Evolutionary conservation across 2,888 invertebrate species (phyloP).

Genomic region (Agrilus biguttatus): DNA sequence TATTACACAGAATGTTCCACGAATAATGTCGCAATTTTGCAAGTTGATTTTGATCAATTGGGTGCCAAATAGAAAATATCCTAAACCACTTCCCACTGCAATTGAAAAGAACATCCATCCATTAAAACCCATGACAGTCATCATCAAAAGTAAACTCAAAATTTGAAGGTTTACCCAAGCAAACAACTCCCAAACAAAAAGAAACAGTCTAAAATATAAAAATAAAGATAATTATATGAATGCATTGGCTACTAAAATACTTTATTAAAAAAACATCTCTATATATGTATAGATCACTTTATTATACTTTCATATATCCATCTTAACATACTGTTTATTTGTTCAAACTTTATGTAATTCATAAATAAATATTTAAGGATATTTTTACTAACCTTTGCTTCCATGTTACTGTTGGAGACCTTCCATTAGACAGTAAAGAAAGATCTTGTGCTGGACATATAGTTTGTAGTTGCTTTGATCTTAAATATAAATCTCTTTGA

Average conservation of each 20-base stretch:
- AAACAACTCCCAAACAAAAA: slow-evolving; percentile 23
- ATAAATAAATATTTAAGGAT: too few relatives aligned
- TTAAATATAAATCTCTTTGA: slow-evolving; percentile 24
- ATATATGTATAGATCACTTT: too few relatives aligned
- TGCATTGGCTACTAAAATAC: slow-evolving; percentile 5
- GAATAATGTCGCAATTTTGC: slow-evolving; percentile 32
- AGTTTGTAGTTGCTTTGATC: slow-evolving; percentile 23
- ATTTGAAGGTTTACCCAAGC: slow-evolving; percentile 29
- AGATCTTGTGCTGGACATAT: slow-evolving; percentile 31
- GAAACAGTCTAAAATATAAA: slow-evolving; percentile 18
- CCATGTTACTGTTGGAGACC: slow-evolving; percentile 15
- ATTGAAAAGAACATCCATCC: slow-evolving; percentile 50
- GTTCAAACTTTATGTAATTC: too few relatives aligned
- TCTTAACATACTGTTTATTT: too few relatives aligned
- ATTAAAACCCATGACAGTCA: slow-evolving; percentile 61
- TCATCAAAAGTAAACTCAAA: slow-evolving; percentile 56
- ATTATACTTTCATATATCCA: too few relatives aligned
- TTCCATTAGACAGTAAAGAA: slow-evolving; percentile 25
- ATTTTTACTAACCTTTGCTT: slow-evolving; percentile 18
- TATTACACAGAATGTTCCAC: slow-evolving; percentile 26
- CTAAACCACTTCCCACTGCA: slow-evolving; percentile 44
- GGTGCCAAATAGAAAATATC: slow-evolving; percentile 43
- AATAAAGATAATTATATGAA: too few relatives aligned
- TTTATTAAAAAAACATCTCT: too few relatives aligned
- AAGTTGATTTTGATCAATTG: slow-evolving; percentile 36